Evolutionary conservation across 2,113 vertebrate species (phyloP), one percentile per base, ranked within the genome.

Genomic region (Emydocephalus ijimae): DNA sequence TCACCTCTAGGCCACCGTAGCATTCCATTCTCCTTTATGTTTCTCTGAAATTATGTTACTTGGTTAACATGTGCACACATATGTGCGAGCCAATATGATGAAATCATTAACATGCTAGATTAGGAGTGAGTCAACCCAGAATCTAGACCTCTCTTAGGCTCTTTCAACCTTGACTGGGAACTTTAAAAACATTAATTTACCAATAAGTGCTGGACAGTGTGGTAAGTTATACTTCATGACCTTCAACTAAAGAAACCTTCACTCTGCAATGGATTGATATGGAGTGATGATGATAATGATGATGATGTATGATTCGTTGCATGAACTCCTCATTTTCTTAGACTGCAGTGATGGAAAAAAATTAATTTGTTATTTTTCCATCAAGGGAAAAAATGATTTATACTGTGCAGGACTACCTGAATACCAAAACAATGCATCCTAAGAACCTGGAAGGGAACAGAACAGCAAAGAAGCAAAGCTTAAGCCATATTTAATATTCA

Each of bases 1-100:
- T 64, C 4, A 64, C 26, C 64, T 69, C 64, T 69, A 69, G 11
- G 29, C 5, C 64, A 6, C 12, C 1, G 0, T 20, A 4, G 10
- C 3, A 1, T 3, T 59, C 56, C 39, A 9, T 1, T 6, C 56
- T 94, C 74, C 88, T 50, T 9, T 86, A 85, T 55, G 45, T 26
- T 89, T 74, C 50, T 87, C 34, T 94, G 91, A 95, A 93, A 94
- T 87, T 94, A 29, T 93, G 43, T 26, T 86, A 1, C 2, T 56
- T 95, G 92, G 94, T 93, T 91, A 94, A 55, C 56, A 29, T 24
- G 55, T 74, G 64, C 64, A 74, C 64, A 74, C 64, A 34, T 74
- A 34, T 34, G 5, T 34, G 64, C 34, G 64, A 39, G 20, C 15
- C 34, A 81, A 39, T 39, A 48, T 48, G 5, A 48, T 48, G 48